Conservation (phyloP, 2,113 vertebrate species). For the Channa maculata region DNA sequence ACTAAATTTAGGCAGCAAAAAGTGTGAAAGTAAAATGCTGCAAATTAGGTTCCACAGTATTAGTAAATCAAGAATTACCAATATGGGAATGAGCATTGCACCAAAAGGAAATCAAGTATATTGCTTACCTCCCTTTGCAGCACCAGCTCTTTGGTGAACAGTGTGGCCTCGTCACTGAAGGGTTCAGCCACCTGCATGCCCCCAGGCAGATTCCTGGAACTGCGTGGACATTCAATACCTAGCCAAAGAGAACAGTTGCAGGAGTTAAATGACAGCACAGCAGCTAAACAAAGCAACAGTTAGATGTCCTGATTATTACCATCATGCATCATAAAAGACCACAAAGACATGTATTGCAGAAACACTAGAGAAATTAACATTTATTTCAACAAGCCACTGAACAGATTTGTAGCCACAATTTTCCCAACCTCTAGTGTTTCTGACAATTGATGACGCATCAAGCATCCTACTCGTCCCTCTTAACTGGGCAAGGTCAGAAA, state of each 20-base stretch:
- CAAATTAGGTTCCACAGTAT: constrained; percentile 1
- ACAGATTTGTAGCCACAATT: neutral
- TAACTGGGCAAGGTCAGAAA: constrained; percentile 17
- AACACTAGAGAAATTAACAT: too few relatives aligned
- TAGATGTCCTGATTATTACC: neutral
- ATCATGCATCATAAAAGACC: neutral
- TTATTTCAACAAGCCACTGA: neutral
- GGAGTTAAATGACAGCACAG: constrained; percentile 28
- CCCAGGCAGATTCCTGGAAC: constrained; percentile 90
- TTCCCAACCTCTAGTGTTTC: neutral
- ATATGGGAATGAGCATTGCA: neutral
- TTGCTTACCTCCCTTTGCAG: constrained; percentile 93
- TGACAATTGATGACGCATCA: neutral
- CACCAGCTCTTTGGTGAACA: constrained; percentile 97
- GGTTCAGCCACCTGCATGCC: constrained; percentile 92
- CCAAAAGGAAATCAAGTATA: neutral
- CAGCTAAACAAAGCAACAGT: constrained; percentile 34
- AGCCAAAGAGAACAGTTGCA: constrained; percentile 44
- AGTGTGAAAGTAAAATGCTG: neutral
- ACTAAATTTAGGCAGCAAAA: constrained; percentile 7
- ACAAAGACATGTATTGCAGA: neutral
- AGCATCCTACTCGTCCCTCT: constrained; percentile 17
- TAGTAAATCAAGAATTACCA: neutral
- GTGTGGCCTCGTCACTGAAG: constrained; percentile 94
- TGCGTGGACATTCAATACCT: constrained; percentile 97